These are phyloP conservation scores for Nibea albiflora DNA, from an alignment of 2,113 vertebrate genomes.

Conservation along the genomic window DNA sequence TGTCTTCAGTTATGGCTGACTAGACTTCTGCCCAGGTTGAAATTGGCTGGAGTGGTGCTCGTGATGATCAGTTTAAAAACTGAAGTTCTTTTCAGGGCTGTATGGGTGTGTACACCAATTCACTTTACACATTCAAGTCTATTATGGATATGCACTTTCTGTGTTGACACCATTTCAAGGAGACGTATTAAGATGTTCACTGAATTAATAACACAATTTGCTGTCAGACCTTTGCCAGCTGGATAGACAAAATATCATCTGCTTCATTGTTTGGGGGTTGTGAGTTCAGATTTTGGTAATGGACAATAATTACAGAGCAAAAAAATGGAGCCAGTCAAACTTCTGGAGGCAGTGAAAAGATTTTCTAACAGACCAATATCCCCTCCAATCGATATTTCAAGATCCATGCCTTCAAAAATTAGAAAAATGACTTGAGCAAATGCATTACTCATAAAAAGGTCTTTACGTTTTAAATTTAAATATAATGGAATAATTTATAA, in stretches of 20 bases:
- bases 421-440: not conserved
- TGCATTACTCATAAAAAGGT: constrained; percentile 17
- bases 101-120: not conserved
- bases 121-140: not conserved
- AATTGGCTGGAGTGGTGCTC: too few relatives aligned
- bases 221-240: not conserved
- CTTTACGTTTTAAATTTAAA: not conserved
- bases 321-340: not conserved
- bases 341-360: not conserved
- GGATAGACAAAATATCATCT: not conserved
- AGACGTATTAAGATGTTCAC: constrained; percentile 6
- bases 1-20: not conserved
- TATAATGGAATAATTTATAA: constrained; percentile 20
- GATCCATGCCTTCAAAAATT: not conserved
- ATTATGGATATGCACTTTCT: too few relatives aligned
- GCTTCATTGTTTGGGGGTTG: not conserved
- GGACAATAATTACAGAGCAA: not conserved
- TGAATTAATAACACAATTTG: not conserved
- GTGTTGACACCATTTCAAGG: not conserved
- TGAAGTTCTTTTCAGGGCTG: not conserved
- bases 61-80: not conserved
- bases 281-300: not conserved
- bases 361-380: not conserved
- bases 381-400: not conserved
- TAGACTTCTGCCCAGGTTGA: not conserved